phyloP scores from a whole-genome alignment of 2,888 invertebrate genomes.

The Lasioglossum calceatum region DNA sequence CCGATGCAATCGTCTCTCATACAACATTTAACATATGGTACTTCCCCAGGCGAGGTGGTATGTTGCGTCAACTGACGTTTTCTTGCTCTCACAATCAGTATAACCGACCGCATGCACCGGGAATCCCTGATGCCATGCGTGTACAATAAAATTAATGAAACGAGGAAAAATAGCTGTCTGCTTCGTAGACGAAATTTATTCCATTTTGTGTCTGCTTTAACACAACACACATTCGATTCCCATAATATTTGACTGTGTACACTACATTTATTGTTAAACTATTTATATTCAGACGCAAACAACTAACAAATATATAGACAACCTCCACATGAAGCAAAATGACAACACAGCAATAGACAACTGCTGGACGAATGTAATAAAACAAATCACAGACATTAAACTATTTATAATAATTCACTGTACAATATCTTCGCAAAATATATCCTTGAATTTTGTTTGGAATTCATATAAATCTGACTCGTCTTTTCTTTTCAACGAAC shows the following conservation, averaged over 20 bases:
- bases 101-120: background rate
- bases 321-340: too few relatives aligned
- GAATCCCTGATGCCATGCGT: background rate
- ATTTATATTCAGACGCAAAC: too few relatives aligned
- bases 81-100: background rate
- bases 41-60: background rate
- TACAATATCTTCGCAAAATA: too few relatives aligned
- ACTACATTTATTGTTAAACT: background rate
- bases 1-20: background rate
- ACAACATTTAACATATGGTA: background rate
- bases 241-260: background rate
- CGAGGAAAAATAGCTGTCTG: background rate
- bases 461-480: too few relatives aligned
- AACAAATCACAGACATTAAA: too few relatives aligned
- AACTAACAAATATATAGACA: too few relatives aligned
- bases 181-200: background rate
- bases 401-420: too few relatives aligned
- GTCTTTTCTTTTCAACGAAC: too few relatives aligned
- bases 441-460: too few relatives aligned
- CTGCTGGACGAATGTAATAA: too few relatives aligned
- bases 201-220: background rate
- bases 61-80: background rate
- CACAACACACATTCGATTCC: background rate
- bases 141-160: background rate
- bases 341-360: too few relatives aligned